These are phyloP conservation scores for Muscicapa comitata DNA, from an alignment of 2,797 vertebrate species.

Conservation along the genomic window DNA sequence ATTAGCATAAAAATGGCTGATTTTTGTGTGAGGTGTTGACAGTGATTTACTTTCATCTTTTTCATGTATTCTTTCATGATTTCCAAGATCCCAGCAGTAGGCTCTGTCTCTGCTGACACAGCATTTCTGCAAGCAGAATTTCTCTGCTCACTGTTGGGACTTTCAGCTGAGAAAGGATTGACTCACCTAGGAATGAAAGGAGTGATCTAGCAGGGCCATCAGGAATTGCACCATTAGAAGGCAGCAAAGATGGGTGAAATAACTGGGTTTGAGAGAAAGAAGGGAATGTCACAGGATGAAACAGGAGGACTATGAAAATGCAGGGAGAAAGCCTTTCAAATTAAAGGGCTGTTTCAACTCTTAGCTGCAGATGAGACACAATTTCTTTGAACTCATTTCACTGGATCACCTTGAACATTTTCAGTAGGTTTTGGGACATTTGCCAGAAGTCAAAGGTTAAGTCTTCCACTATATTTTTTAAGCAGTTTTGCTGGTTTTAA, in stretches of 20 bases:
- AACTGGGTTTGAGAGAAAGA: neutral
- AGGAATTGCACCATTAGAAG: neutral
- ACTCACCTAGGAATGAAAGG: neutral
- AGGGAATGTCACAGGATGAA: neutral
- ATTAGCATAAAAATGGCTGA: neutral
- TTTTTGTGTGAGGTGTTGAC: neutral
- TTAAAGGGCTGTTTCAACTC: neutral
- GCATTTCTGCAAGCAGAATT: neutral
- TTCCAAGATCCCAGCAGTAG: neutral
- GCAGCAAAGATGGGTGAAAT: neutral
- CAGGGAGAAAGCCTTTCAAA: neutral
- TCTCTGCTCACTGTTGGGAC: neutral
- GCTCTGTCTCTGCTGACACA: neutral
- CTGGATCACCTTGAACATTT: neutral
- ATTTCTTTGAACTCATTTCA: conserved; percentile 10
- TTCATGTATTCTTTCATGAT: neutral
- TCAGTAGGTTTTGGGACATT: neutral
- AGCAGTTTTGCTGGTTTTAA: conserved; percentile 28
- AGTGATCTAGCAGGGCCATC: neutral
- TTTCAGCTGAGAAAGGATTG: neutral
- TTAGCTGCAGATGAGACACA: neutral
- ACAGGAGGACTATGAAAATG: neutral
- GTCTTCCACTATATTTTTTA: neutral
- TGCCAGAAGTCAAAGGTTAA: conserved; percentile 10
- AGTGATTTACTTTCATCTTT: neutral